These are phyloP conservation scores for Linnaemya vulpina DNA, from an alignment of 2,888 invertebrate genomes.

Conservation along the genomic window DNA sequence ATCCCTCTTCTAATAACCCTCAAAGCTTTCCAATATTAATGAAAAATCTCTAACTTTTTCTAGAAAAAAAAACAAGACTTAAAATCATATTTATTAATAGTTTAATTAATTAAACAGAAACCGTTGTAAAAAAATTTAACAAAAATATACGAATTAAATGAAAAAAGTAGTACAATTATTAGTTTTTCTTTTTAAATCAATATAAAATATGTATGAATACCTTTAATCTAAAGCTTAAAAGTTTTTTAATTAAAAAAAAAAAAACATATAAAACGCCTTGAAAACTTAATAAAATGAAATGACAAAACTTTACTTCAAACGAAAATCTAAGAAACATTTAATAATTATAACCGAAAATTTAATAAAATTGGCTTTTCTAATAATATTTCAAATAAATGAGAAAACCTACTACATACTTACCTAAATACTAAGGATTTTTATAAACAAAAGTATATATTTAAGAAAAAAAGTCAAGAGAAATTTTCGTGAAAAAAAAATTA, in stretches of 20 bases:
- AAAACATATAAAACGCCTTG: constrained; percentile 72
- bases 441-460: neutral
- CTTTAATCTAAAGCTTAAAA: constrained; percentile 64
- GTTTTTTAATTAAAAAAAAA: constrained; percentile 74
- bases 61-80: constrained; percentile 53
- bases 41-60: constrained; percentile 57
- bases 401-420: constrained; percentile 53
- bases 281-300: constrained; percentile 70
- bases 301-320: constrained; percentile 65
- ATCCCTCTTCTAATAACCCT: constrained; percentile 21
- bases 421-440: constrained; percentile 52
- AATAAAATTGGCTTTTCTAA: constrained; percentile 69
- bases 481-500: constrained; percentile 47
- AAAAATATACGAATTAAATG: constrained; percentile 64
- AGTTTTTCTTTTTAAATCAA: constrained; percentile 65
- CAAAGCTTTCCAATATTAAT: constrained; percentile 26
- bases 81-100: constrained; percentile 37
- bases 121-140: constrained; percentile 61
- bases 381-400: constrained; percentile 23
- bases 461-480: constrained; percentile 15
- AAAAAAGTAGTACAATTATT: constrained; percentile 73
- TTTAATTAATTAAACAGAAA: constrained; percentile 60
- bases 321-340: constrained; percentile 60
- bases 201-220: constrained; percentile 29
- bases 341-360: constrained; percentile 73